Evolutionary conservation across 2,113 vertebrate species (phyloP).

Genomic region (Triplophysa rosa): DNA sequence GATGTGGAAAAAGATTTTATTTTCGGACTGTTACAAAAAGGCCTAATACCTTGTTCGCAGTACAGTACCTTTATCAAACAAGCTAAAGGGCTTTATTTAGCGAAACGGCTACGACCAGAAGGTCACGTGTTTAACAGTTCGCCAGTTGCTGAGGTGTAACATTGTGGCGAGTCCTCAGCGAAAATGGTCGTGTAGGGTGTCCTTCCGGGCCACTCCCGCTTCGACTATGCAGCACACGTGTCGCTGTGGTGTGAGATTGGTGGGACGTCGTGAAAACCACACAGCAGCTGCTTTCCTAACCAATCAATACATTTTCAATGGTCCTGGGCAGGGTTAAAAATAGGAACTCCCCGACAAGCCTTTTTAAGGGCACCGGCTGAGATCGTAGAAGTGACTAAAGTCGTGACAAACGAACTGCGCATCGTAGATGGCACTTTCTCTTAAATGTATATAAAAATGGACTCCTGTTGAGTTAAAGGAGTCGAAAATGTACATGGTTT

Average conservation of each 20-base stretch:
- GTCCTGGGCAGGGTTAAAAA: constrained; percentile 65
- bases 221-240: constrained; percentile 12
- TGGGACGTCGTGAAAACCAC: not conserved
- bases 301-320: constrained; percentile 45
- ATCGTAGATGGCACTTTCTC: not conserved
- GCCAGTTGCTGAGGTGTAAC: constrained; percentile 44
- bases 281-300: constrained; percentile 30
- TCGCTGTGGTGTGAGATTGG: constrained; percentile 1
- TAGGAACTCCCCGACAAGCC: constrained; percentile 61
- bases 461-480: not conserved
- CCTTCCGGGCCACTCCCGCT: constrained; percentile 15
- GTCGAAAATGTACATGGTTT: not conserved
- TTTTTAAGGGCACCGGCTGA: constrained; percentile 70
- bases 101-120: not conserved
- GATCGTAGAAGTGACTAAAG: constrained; percentile 38
- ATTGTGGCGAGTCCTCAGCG: constrained; percentile 11
- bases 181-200: not conserved
- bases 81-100: constrained; percentile 39
- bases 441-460: not conserved
- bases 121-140: not conserved
- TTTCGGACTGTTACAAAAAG: constrained; percentile 17
- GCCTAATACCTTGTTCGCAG: constrained; percentile 20
- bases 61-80: constrained; percentile 6
- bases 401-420: not conserved
- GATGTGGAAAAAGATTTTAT: constrained; percentile 4